Base-by-base conservation (phyloP, 2,888 invertebrate genomes). In the Ferdinandea cuprea region DNA sequence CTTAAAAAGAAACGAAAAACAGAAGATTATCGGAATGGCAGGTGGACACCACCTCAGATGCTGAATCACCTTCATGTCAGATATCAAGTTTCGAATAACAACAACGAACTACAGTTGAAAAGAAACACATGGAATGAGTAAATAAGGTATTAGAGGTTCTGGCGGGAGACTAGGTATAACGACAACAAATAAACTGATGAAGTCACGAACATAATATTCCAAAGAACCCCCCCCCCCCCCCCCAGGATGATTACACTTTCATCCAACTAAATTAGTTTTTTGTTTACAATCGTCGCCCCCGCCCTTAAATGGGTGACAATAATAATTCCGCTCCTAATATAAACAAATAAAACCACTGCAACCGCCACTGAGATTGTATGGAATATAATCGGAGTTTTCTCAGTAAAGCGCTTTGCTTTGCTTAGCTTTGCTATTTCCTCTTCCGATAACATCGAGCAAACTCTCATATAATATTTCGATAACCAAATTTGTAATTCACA, bases 401-500 rank as follows among this genome's bases (percentile, higher is more conserved):
- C 25, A 25, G 25, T 25, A 25, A 25, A 2, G 44, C n/a, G 3
- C n/a, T 1, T 17, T n/a, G n/a, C n/a, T n/a, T n/a, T n/a, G n/a
- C n/a, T n/a, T n/a, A n/a, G n/a, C n/a, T n/a, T n/a, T 44, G 44
- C 9, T 44, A 21, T 44, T 71, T 76, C 74, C 80, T 65, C 65
- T 74, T 54, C 65, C 52, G 81, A 81, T 76, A 71, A 80, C 48
- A 56, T 63, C 61, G n/a, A n/a, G 13, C 21, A 9, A 32, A 30
- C 15, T 21, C 15, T 15, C 56, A 48, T 2, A n/a, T n/a, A n/a
- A n/a, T n/a, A 44, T 66, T 61, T 46, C 37, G 46, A 66, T 52
- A 59, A 30, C 32, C 25, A 42, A 61, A 19, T 54, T 42, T 13
- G 13, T 30, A 54, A 54, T 56, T 15, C 13, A 40, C 15, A 66